phyloP scores from a whole-genome alignment of 37 sponge, comb jelly and placozoan species.

The Spongilla lacustris region DNA sequence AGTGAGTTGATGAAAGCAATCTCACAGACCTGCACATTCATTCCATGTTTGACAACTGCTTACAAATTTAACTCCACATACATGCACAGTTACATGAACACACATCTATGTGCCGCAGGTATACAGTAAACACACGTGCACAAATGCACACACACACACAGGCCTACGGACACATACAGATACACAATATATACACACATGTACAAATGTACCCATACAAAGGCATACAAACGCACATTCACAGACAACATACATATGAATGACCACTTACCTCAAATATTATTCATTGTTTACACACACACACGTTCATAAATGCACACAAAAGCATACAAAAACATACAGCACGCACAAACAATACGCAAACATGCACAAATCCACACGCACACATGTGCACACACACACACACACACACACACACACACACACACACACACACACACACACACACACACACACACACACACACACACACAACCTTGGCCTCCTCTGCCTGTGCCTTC shows the following conservation, averaged over 20 bases:
- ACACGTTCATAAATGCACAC: not conserved
- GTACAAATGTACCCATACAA: constrained; percentile 8
- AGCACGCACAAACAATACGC: constrained; percentile 28
- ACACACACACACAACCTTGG: constrained; percentile 54
- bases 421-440: constrained; percentile 24
- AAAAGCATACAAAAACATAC: constrained; percentile 2
- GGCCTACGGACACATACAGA: not conserved
- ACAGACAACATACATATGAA: too few species aligned
- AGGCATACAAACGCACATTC: too few species aligned
- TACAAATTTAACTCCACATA: too few species aligned
- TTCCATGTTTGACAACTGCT: not conserved
- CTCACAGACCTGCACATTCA: constrained; percentile 79
- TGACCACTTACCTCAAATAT: too few species aligned
- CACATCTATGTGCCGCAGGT: too few species aligned
- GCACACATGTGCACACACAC: constrained; percentile 11
- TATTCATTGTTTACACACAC: constrained; percentile 7
- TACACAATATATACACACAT: constrained; percentile 19
- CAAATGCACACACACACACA: not conserved
- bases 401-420: constrained; percentile 10
- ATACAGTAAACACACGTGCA: too few species aligned
- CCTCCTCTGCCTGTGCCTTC: constrained; percentile 92
- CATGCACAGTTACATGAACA: too few species aligned
- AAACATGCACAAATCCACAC: constrained; percentile 30
- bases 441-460: constrained; percentile 18
- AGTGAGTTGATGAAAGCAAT: constrained; percentile 93